phyloP scores from a whole-genome alignment of 35 echinoderm and acorn worm species.

The Diadema setosum region DNA sequence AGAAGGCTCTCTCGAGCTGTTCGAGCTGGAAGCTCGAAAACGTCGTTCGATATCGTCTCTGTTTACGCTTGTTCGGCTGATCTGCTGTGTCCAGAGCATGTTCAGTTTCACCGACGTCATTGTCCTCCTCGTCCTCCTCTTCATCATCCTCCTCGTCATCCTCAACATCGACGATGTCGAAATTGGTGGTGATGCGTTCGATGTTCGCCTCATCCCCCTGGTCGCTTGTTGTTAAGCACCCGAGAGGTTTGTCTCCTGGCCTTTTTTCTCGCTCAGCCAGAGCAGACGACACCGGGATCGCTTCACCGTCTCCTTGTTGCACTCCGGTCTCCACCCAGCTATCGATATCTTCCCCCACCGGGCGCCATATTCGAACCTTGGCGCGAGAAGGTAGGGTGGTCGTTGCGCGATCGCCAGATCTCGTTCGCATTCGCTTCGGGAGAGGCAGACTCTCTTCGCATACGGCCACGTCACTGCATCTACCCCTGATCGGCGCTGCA shows the following conservation, averaged over 20 bases:
- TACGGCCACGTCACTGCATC: too few species aligned
- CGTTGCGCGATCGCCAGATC: too few species aligned
- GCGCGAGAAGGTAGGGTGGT: too few species aligned
- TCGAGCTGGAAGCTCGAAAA: constrained; percentile 67
- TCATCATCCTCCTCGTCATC: background rate
- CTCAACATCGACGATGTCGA: background rate
- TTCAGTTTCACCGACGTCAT: background rate
- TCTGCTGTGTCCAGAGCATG: background rate
- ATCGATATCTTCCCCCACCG: background rate
- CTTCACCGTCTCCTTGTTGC: background rate
- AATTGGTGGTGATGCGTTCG: background rate
- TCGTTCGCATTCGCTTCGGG: too few species aligned
- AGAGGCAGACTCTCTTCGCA: too few species aligned
- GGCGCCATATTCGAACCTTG: too few species aligned
- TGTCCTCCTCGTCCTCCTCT: background rate
- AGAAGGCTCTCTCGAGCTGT: constrained; percentile 90
- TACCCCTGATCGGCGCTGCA: too few species aligned
- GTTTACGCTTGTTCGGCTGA: constrained; percentile 13
- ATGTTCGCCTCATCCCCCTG: background rate
- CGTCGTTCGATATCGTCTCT: constrained; percentile 47
- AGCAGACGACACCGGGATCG: background rate
- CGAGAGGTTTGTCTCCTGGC: background rate
- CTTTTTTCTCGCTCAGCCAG: background rate
- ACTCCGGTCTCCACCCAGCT: background rate
- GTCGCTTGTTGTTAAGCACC: background rate